Base-by-base conservation (phyloP, 2,113 vertebrate genomes). In the Rhegmatorhina hoffmannsi region DNA sequence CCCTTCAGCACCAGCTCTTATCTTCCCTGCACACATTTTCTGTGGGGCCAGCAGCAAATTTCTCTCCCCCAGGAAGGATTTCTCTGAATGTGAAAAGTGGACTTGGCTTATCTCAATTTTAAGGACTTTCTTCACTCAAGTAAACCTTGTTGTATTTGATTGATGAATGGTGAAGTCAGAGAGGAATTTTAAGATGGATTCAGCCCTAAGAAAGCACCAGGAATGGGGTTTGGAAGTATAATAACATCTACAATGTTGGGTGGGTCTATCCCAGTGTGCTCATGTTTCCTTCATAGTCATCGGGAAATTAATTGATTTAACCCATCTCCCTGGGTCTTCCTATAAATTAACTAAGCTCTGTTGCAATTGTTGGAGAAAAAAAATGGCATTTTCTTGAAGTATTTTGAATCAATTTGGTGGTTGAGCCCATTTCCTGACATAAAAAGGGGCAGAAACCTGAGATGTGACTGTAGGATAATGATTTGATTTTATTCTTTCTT, bases 151-250 rank as follows among this genome's bases (percentile, higher is more conserved):
- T 2, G 16, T n/a, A 17, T 50, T 69, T 49, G 11, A 17, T 12
- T 29, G 29, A 50, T 20, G 25, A 33, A 13, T 5, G 15, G 44
- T 12, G 13, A 24, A 59, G 26, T 24, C 34, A 29, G 23, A 13
- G 53, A 28, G 23, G 36, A 26, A 20, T 72, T 72, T 52, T 50
- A 36, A 67, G 33, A 29, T 0, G 20, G 17, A 24, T 38, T 79
- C 12, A 26, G 10, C 19, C 21, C 34, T 11, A 9, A 44, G 11
- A 23, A 29, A 6, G 5, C 17, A 8, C 0, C 0, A 52, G 29
- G 14, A 56, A n/a, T 16, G 25, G 29, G 34, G 10, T 20, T 77
- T n/a, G 14, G 8, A 28, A 33, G 2, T 36, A 9, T 23, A 33
- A 56, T 33, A 17, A 1, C 10, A 23, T 29, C 21, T 62, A 13